Percentiles rank a stretch among this genome's conserved stretches.
These are phyloP conservation scores for Gymnosoma rotundatum DNA, from an alignment of 2,888 invertebrate species.

Conservation along the genomic window DNA sequence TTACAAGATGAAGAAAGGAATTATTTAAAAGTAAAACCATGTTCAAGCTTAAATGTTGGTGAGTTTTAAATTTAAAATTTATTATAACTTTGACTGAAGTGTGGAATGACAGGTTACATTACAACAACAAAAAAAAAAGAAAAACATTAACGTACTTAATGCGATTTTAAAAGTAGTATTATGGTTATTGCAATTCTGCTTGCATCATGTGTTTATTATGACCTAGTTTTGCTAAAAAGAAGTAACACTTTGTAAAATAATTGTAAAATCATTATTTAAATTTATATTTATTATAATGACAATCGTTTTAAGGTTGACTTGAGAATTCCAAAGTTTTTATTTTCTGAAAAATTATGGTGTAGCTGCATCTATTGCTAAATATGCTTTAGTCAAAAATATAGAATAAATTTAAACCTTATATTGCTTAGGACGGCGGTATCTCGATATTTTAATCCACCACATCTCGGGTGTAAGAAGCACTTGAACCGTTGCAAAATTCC, in stretches of 20 bases:
- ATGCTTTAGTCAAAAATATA: too few species aligned
- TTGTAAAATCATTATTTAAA: background rate
- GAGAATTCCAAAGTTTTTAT: too few species aligned
- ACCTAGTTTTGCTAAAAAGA: constrained; percentile 30
- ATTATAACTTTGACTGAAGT: background rate
- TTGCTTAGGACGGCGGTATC: too few species aligned
- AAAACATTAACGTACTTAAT: background rate
- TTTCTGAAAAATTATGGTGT: too few species aligned
- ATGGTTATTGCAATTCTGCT: constrained; percentile 26
- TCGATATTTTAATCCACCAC: too few species aligned
- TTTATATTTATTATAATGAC: too few species aligned
- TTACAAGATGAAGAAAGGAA: constrained; percentile 22
- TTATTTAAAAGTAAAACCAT: background rate
- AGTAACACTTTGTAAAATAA: constrained; percentile 30
- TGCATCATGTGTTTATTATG: constrained; percentile 38
- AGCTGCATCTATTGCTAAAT: too few species aligned
- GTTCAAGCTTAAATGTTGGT: constrained; percentile 29
- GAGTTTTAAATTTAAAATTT: constrained; percentile 30
- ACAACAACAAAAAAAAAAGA: background rate
- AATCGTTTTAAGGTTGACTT: too few species aligned
- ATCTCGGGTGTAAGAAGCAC: too few species aligned
- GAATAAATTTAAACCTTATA: too few species aligned
- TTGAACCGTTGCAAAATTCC: too few species aligned
- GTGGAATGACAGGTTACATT: background rate
- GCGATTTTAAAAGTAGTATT: constrained; percentile 15